Percentiles rank a stretch among this genome's conserved stretches.
phyloP scores from a whole-genome alignment of 2,797 vertebrate genomes.

The Chelon auratus region DNA sequence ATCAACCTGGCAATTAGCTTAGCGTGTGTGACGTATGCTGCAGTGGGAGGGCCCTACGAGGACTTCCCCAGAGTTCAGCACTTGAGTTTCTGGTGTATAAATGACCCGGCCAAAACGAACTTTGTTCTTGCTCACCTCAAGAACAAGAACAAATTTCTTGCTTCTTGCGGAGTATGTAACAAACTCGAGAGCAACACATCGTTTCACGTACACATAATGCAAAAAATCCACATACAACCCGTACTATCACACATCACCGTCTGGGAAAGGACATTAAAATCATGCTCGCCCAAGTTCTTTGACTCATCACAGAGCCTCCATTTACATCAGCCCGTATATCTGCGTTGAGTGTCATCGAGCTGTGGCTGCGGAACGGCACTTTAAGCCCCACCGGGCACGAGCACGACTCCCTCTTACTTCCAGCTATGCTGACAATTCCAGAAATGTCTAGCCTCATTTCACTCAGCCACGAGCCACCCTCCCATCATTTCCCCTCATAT shows the following conservation, averaged over 20 bases:
- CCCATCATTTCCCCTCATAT: slow-evolving; percentile 31
- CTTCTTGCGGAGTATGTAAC: no score
- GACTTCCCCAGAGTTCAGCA: no score
- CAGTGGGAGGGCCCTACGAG: no score
- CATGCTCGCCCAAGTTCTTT: slow-evolving; percentile 55
- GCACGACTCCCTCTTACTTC: slow-evolving; percentile 56
- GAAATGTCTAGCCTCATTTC: slow-evolving; percentile 65
- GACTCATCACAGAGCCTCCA: slow-evolving; percentile 64
- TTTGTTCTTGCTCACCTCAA: no score
- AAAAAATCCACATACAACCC: slow-evolving; percentile 14
- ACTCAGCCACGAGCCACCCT: slow-evolving; percentile 28
- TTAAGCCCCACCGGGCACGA: slow-evolving; percentile 54
- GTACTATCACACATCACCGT: slow-evolving; percentile 43
- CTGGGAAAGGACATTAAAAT: slow-evolving; percentile 48
- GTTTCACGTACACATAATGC: slow-evolving; percentile 5
- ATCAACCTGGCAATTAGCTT: no score
- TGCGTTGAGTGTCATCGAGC: slow-evolving; percentile 65
- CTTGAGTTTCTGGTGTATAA: no score
- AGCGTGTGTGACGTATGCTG: no score
- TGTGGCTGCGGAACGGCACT: slow-evolving; percentile 52
- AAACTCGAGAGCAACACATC: no score
- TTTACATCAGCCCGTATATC: slow-evolving; percentile 74
- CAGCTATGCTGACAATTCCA: slow-evolving; percentile 63
- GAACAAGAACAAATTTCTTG: no score
- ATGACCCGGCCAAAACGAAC: no score